Conservation (phyloP, 2,888 invertebrate species). For the Asteroscopus sphinx region DNA sequence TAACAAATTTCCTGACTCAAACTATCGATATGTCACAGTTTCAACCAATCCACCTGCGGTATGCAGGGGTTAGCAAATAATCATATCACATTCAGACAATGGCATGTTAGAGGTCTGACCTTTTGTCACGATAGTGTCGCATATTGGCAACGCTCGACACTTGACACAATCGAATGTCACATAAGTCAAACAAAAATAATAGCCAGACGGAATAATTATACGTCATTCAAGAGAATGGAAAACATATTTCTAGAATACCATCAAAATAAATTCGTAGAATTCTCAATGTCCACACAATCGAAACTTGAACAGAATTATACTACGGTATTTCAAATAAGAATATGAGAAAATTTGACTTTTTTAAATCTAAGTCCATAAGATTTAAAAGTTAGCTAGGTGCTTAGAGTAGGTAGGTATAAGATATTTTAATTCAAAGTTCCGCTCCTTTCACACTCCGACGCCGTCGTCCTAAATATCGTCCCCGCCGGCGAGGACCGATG, state of each 20-base stretch:
- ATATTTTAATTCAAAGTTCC: too few species aligned
- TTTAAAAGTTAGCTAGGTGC: too few species aligned
- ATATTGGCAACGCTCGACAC: conserved; percentile 23
- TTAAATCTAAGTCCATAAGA: too few species aligned
- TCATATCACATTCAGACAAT: conserved; percentile 54
- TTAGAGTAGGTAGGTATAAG: too few species aligned
- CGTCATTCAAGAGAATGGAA: not conserved
- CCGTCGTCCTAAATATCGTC: too few species aligned
- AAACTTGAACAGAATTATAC: too few species aligned
- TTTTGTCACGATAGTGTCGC: conserved; percentile 36
- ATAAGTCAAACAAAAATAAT: conserved; percentile 9
- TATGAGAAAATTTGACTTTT: too few species aligned
- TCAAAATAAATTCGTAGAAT: too few species aligned
- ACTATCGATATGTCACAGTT: conserved; percentile 11
- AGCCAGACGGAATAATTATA: not conserved
- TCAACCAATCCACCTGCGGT: conserved; percentile 14
- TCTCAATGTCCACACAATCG: too few species aligned
- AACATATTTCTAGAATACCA: not conserved
- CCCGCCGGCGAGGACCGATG: too few species aligned
- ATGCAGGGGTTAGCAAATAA: conserved; percentile 37
- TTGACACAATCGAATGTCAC: conserved; percentile 29
- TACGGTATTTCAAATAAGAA: too few species aligned
- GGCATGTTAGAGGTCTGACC: conserved; percentile 37
- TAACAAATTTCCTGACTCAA: not conserved
- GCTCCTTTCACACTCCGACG: too few species aligned